These are phyloP conservation scores for Mastigias papua DNA, from an alignment of 30 jellyfish, hydroid and myxozoan genomes.

Conservation along the genomic window DNA sequence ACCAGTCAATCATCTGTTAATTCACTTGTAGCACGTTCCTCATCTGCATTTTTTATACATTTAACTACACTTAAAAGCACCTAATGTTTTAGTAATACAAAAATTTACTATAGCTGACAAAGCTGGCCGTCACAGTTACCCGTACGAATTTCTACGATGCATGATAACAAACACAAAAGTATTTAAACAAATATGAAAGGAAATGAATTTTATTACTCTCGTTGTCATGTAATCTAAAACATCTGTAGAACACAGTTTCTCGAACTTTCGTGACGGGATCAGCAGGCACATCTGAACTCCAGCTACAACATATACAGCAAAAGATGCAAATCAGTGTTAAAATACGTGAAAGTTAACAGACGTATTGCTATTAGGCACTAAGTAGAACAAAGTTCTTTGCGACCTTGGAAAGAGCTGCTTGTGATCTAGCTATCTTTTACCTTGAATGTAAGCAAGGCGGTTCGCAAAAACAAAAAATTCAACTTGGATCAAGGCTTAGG, in stretches of 20 bases:
- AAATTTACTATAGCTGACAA: too few species aligned
- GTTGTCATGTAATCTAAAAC: constrained; percentile 30
- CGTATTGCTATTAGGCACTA: not conserved
- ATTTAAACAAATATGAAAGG: not conserved
- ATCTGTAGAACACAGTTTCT: constrained; percentile 56
- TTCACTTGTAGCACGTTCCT: too few species aligned
- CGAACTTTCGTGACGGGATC: constrained; percentile 44
- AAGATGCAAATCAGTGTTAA: not conserved
- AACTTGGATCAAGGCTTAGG: too few species aligned
- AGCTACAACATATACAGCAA: constrained; percentile 6
- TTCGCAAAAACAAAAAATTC: too few species aligned
- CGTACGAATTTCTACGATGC: too few species aligned
- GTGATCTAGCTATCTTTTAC: too few species aligned
- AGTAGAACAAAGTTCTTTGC: not conserved
- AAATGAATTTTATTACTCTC: constrained; percentile 15
- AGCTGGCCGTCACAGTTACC: too few species aligned
- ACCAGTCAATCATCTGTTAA: too few species aligned
- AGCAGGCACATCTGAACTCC: constrained; percentile 22
- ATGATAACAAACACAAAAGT: not conserved
- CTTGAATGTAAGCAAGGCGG: too few species aligned
- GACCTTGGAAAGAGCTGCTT: not conserved
- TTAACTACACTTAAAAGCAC: too few species aligned
- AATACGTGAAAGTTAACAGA: not conserved
- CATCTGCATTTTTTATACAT: too few species aligned
- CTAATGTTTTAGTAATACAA: too few species aligned